Base-by-base conservation (phyloP, 2,888 invertebrate species). In the Euspilapteryx auroguttella region DNA sequence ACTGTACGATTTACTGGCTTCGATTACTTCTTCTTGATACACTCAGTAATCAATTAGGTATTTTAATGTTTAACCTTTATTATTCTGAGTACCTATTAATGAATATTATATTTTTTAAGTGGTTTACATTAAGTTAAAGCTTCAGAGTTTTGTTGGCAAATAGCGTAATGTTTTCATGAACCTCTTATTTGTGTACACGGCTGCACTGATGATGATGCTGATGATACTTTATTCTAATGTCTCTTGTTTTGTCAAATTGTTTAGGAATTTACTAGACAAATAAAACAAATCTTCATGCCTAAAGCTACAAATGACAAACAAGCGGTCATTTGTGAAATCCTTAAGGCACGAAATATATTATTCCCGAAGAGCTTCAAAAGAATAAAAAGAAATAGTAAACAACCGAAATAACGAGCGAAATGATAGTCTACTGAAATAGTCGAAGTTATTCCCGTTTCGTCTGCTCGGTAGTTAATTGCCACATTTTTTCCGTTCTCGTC, bases 401-500 rank as follows among this genome's bases (percentile, higher is more conserved):
- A 61, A 42, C 49, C 30, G 49, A 56, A 58, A 64, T 62, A 65
- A 62, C 54, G 54, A 61, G 59, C 55, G 49, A 62, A 63, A 66
- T 61, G 51, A 59, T 59, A 49, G 54, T 45, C 49, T 44, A 56
- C 55, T 39, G 45, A 55, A 71, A 71, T 68, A 69, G 68, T 54
- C 41, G 12, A 22, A 21, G 56, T 54, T 65, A 68, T 69, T 65
- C 55, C 53, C 39, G 55, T 52, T 41, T 44, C 45, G 41, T 45
- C 47, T 17, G 43, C 48, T 48, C 56, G 10, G 49, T 52, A 49
- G 65, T 73, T 75, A 75, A 73, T 73, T 75, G 71, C 69, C 55
- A 61, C 59, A 59, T 69, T 71, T 73, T 71, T 71, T 66, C 30
- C 56, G 54, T 50, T 58, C 57, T 46, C 55, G 53, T 47, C 61